phyloP scores from a whole-genome alignment of 2,113 vertebrate genomes.

The Junco hyemalis region DNA sequence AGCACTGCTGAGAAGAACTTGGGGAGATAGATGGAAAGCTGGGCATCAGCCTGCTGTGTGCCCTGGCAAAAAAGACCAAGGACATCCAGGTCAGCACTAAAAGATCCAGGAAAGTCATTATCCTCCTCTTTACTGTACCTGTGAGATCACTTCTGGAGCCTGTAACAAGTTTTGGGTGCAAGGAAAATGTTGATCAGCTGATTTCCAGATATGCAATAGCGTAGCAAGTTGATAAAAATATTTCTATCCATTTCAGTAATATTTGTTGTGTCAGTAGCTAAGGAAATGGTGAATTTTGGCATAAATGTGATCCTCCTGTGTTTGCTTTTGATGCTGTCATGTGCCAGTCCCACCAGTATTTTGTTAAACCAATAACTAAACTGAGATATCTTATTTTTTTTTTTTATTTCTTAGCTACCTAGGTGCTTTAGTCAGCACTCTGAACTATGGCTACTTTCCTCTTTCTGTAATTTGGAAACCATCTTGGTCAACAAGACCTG shows the following conservation, averaged over 20 bases:
- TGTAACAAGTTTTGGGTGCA: background rate
- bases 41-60: background rate
- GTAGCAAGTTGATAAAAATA: background rate
- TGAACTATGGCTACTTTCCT: background rate
- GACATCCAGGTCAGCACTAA: background rate
- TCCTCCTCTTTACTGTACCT: background rate
- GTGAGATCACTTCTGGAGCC: background rate
- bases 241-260: background rate
- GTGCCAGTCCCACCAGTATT: background rate
- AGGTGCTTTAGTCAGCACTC: background rate
- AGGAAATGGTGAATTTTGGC: background rate
- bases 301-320: fast-evolving
- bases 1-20: background rate
- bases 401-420: background rate
- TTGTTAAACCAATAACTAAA: background rate
- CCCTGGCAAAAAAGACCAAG: background rate
- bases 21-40: background rate
- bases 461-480: background rate
- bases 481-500: background rate
- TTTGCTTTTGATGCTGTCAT: background rate
- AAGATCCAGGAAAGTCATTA: background rate
- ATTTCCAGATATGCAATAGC: background rate
- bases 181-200: background rate
- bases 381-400: background rate
- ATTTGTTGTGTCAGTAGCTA: background rate